phyloP scores from a whole-genome alignment of 2,797 vertebrate genomes.

The Sciurus carolinensis region DNA sequence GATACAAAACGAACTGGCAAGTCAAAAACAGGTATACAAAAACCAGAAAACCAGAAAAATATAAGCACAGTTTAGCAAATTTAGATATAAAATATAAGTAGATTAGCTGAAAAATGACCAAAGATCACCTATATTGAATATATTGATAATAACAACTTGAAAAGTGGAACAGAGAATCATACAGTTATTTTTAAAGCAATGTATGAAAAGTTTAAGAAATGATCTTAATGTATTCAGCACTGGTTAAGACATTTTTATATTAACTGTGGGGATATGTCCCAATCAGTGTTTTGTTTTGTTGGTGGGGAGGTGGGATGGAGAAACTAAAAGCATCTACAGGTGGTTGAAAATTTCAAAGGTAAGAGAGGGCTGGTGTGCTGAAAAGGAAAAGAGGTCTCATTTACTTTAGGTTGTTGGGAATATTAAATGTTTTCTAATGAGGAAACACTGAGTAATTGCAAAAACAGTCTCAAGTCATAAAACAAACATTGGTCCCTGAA shows the following conservation, averaged over 20 bases:
- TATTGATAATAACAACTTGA: not conserved
- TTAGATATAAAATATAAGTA: conserved; percentile 32
- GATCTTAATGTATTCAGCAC: not conserved
- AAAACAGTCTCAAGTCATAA: conserved; percentile 44
- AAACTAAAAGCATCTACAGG: not conserved
- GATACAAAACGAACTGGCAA: conserved; percentile 9
- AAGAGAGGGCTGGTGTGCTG: not conserved
- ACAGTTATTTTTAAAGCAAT: conserved; percentile 9
- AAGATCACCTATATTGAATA: not conserved
- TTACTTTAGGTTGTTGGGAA: not conserved
- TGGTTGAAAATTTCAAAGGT: not conserved
- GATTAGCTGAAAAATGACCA: not conserved
- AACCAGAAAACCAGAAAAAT: conserved; percentile 23
- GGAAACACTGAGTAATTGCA: conserved; percentile 46
- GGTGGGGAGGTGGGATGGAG: too few relatives aligned
- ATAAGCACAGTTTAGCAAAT: not conserved
- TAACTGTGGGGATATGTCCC: not conserved
- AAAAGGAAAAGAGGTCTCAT: not conserved
- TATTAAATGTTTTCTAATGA: not conserved
- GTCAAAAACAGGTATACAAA: conserved; percentile 16
- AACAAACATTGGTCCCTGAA: not conserved
- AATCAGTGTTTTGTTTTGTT: not conserved
- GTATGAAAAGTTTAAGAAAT: not conserved
- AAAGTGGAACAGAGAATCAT: not conserved
- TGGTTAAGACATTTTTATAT: not conserved